Evolutionary conservation across 2,113 vertebrate genomes (phyloP).

Genomic region (Pelvicachromis taeniatus): DNA sequence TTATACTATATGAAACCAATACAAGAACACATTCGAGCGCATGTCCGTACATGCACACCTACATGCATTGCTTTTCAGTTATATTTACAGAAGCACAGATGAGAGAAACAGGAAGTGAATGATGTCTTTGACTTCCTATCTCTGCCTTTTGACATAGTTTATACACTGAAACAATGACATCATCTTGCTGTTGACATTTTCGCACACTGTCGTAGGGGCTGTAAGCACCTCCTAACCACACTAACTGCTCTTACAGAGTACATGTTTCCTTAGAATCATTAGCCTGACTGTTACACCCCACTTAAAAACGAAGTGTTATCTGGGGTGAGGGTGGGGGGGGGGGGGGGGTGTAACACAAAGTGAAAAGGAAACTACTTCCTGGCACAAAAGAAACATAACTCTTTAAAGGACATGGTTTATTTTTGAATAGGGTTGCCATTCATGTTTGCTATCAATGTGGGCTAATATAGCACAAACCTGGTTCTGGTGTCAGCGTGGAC

Average conservation of each 20-base stretch:
- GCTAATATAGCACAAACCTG: background rate
- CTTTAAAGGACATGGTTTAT: background rate
- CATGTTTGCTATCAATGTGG: background rate
- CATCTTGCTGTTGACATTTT: slow-evolving; percentile 18
- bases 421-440: background rate
- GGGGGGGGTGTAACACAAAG: no score
- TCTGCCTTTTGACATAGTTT: background rate
- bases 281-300: no score
- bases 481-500: background rate
- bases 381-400: background rate
- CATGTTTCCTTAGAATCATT: background rate
- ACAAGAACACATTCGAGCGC: background rate
- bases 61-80: background rate
- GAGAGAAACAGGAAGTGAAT: background rate
- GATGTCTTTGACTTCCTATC: background rate
- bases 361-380: no score
- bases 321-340: no score
- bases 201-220: slow-evolving; percentile 9
- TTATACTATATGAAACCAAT: background rate
- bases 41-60: background rate
- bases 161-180: slow-evolving; percentile 8
- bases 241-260: background rate
- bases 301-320: no score
- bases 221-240: slow-evolving; percentile 8
- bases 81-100: background rate